A percentile compares a stretch with the other conserved stretches of the same genome.
Evolutionary conservation across 2,797 vertebrate species (phyloP).

Genomic region (Spinus pinus): DNA sequence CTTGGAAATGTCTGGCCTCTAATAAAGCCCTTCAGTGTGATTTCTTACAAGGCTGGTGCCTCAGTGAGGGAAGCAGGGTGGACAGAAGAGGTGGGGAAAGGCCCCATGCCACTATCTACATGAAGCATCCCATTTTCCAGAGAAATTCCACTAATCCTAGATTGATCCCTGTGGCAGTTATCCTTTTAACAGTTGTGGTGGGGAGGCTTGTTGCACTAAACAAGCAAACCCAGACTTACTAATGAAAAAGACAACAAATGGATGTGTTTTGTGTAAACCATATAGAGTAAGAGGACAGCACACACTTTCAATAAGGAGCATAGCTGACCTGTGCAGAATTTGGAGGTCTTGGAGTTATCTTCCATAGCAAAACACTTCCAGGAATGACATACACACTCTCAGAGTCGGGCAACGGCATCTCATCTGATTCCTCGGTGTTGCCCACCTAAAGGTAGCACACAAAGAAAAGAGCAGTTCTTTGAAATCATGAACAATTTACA

Average conservation of each 20-base stretch:
- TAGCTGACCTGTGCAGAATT: conserved; percentile 89
- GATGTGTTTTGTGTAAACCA: not conserved
- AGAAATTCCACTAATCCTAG: not conserved
- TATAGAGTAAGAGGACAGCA: not conserved
- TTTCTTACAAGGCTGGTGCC: not conserved
- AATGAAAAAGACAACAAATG: not conserved
- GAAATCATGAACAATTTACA: not conserved
- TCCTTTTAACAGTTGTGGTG: not conserved
- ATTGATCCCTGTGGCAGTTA: not conserved
- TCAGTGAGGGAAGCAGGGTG: not conserved
- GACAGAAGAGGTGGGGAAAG: not conserved
- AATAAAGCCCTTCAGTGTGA: not conserved
- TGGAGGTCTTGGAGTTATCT: conserved; percentile 89
- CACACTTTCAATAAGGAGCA: not conserved
- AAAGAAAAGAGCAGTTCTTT: not conserved
- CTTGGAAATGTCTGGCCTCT: not conserved
- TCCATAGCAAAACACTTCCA: conserved; percentile 92
- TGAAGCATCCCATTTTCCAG: not conserved
- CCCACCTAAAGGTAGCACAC: conserved; percentile 60
- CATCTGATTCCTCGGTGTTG: conserved; percentile 88
- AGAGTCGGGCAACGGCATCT: conserved; percentile 88
- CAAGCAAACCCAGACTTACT: not conserved
- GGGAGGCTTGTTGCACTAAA: not conserved
- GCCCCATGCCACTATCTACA: not conserved
- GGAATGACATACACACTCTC: conserved; percentile 93